Percentiles rank a stretch among this genome's conserved stretches.
These are phyloP conservation scores for Rattus rattus DNA, from an alignment of 2,113 vertebrate species.

Conservation along the genomic window DNA sequence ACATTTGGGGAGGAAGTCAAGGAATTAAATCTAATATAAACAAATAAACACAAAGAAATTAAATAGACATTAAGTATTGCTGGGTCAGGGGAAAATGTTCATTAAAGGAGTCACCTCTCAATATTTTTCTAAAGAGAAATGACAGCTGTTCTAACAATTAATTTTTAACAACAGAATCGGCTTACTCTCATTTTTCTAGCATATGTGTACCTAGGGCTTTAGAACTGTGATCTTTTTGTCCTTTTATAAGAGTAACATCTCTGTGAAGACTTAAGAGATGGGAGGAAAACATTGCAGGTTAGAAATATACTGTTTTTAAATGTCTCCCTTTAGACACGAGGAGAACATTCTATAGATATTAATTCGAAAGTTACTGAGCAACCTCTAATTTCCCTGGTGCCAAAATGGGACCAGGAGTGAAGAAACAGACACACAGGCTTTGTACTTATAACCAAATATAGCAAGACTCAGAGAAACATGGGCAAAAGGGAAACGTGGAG, in stretches of 20 bases:
- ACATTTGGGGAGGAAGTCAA: constrained; percentile 49
- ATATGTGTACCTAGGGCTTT: background rate
- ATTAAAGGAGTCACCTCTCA: constrained; percentile 67
- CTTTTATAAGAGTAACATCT: constrained; percentile 19
- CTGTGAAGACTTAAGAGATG: constrained; percentile 14
- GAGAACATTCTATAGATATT: background rate
- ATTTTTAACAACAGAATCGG: constrained; percentile 66
- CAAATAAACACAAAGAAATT: constrained; percentile 68
- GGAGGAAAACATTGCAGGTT: background rate
- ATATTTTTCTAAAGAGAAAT: constrained; percentile 68
- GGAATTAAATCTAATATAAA: constrained; percentile 53
- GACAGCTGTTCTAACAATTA: constrained; percentile 61
- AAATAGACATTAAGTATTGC: constrained; percentile 63
- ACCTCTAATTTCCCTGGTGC: background rate
- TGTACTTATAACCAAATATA: background rate
- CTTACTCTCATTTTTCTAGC: constrained; percentile 49
- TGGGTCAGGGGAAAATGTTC: constrained; percentile 60
- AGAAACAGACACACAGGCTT: background rate
- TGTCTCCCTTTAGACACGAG: background rate
- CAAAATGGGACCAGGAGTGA: background rate
- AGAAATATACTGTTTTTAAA: constrained; percentile 31
- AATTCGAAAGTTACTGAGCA: background rate
- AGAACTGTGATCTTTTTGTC: background rate
- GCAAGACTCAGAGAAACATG: background rate
- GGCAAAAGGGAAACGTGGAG: background rate